These are phyloP conservation scores for Malacosoma neustria DNA, from an alignment of 2,888 invertebrate species.

Conservation along the genomic window DNA sequence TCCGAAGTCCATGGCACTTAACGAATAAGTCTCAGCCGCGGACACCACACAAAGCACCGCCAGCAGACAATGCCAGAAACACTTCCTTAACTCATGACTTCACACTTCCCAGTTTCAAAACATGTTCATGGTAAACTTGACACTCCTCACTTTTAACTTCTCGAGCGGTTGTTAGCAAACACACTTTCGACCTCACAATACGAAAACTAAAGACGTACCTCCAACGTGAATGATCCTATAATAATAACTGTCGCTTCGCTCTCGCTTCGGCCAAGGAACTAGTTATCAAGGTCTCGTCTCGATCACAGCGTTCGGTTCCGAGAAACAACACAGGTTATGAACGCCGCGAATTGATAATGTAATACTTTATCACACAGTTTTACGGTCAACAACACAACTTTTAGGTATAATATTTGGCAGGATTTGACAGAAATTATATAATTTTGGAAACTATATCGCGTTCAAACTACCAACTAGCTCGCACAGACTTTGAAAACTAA, in stretches of 20 bases:
- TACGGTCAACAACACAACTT: not conserved
- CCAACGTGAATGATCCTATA: conserved; percentile 72
- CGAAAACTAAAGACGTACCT: conserved; percentile 71
- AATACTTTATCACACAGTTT: conserved; percentile 1
- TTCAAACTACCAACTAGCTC: conserved; percentile 18
- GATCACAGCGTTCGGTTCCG: conserved; percentile 60
- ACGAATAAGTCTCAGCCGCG: conserved; percentile 37
- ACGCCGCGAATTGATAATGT: conserved; percentile 22
- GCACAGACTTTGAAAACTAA: conserved; percentile 42
- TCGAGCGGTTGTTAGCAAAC: conserved; percentile 28
- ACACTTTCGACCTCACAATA: conserved; percentile 49
- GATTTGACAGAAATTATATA: not conserved
- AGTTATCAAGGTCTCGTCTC: conserved; percentile 74
- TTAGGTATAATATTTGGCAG: no score
- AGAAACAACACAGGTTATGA: conserved; percentile 58
- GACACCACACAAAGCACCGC: conserved; percentile 53
- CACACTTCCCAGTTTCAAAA: conserved; percentile 42
- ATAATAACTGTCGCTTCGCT: conserved; percentile 64
- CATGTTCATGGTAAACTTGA: conserved; percentile 38
- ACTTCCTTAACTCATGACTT: conserved; percentile 47
- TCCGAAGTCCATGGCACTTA: conserved; percentile 66
- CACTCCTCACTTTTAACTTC: conserved; percentile 49
- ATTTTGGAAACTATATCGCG: conserved; percentile 16
- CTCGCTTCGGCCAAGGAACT: conserved; percentile 66
- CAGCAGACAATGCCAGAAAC: conserved; percentile 49